Evolutionary conservation across 1,140 invertebrate species (phyloP), one percentile per base, ranked within the genome.

Genomic region (Drosophila aff.): DNA sequence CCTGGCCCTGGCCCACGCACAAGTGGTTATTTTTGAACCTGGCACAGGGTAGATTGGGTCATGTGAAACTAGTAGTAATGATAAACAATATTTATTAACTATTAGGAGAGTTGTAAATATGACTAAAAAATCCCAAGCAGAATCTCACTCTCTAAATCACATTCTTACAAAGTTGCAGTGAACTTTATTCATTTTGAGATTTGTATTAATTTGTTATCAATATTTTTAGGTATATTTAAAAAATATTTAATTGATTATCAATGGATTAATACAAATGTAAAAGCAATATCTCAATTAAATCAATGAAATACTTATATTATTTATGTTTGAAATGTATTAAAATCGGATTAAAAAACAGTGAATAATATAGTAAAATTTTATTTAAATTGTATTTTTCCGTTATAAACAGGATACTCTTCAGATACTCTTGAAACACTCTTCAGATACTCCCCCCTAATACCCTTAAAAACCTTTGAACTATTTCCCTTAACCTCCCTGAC

Each of bases 1-100:
- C 49, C 66, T 68, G 66, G 60, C n/a, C 65, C 58, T 64, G 66
- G 59, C 60, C 67, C 63, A 71, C 67, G 67, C 67, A 36, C 11
- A 26, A 11, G 21, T 46, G 23, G 63, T 49, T 71, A 71, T 71
- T 71, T 68, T 68, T 55, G 28, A 55, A 67, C 10, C 23, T 38
- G 31, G 36, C 31, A 31, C n/a, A 21, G 63, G 11, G 21, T 16
- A 38, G 3, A 23, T 10, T 38, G 13, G 31, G 18, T 55, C 23
- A 16, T 23, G 18, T 23, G 23, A 3, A 21, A 6, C 15, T 16
- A 0, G n/a, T 15, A 13, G 18, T 21, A 8, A 4, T 49, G 13
- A 47, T 49, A 28, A 28, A 16, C 9, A 9, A 49, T 26, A 4
- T 49, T 4, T 26, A 16, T 26, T 26, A 10, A 28, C 16, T 28